Conservation (phyloP, 2,888 invertebrate genomes). For the Camptogramma bilineatum region DNA sequence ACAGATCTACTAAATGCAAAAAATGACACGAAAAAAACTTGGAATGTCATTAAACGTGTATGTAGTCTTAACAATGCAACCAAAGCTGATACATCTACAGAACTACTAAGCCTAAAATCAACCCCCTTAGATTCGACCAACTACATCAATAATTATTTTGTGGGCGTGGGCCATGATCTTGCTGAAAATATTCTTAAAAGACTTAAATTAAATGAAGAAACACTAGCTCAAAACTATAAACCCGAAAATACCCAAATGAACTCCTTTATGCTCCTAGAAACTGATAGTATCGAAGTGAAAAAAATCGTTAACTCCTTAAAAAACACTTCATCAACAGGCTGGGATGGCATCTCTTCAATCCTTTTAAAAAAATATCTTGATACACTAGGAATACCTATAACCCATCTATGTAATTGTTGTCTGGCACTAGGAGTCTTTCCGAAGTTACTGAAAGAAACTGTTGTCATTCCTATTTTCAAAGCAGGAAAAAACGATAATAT, state of each 20-base stretch:
- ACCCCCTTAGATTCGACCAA: neutral
- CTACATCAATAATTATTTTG: neutral
- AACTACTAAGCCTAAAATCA: neutral
- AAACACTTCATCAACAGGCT: neutral
- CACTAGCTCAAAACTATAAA: neutral
- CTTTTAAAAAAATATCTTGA: neutral
- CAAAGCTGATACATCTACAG: neutral
- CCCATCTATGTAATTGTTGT: neutral
- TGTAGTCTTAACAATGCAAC: neutral
- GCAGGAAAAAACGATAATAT: neutral
- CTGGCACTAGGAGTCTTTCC: neutral
- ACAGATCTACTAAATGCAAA: neutral
- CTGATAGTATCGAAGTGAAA: neutral
- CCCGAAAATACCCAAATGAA: neutral
- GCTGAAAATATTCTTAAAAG: neutral
- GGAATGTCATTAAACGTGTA: neutral
- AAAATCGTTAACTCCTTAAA: no score
- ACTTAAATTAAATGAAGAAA: neutral
- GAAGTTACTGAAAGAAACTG: neutral
- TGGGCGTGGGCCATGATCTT: neutral
- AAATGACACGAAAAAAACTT: neutral
- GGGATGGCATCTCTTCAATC: neutral
- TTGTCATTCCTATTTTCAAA: conserved; percentile 1
- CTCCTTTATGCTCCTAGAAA: neutral
- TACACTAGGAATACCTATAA: neutral